Evolutionary conservation across 1,140 invertebrate species (phyloP), one percentile per base, ranked within the genome.

Genomic region (Papilio xuthus): DNA sequence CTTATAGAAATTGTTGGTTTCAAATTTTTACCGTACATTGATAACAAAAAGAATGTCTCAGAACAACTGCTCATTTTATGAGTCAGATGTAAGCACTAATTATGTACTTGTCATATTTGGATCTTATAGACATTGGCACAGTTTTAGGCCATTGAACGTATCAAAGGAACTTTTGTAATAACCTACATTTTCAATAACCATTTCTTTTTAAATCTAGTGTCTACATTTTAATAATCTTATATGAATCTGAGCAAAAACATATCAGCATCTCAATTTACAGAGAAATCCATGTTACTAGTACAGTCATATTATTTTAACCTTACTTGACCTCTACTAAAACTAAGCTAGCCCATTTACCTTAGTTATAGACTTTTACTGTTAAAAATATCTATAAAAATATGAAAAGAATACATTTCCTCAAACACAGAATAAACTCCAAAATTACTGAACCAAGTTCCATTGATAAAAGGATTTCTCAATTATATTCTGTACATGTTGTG

Each of bases 21-120:
- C 15, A 28, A 13, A 56, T 7, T 56, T 56, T 56, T 63, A 13
- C 26, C 23, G 28, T 9, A 63, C 23, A 2, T 4, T 60, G 53
- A 26, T 63, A 26, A 32, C 12, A 67, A 32, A 26, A 67, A 60
- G 56, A 60, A 60, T 6, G 18, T 67, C 13, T 28, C n/a, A 15
- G 28, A 67, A 67, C 12, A 67, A 67, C 32, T 67, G 32, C 26
- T 67, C 23, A 67, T 67, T 4, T 37, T 32, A 67, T 67, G 60
- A 67, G 60, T 67, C 60, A 67, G 12, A 67, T 67, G 60, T 28
- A 28, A 67, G 60, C 26, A 67, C 26, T 28, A 67, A 67, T 67
- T 67, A 18, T 50, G 20, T 56, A 67, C 60, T 28, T 67, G 4
- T 67, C 60, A 67, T 32, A 67, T 67, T 28, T 28, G 60, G 23